Base-by-base conservation (phyloP, 1,140 invertebrate species). In the Drosophila lowei region DNA sequence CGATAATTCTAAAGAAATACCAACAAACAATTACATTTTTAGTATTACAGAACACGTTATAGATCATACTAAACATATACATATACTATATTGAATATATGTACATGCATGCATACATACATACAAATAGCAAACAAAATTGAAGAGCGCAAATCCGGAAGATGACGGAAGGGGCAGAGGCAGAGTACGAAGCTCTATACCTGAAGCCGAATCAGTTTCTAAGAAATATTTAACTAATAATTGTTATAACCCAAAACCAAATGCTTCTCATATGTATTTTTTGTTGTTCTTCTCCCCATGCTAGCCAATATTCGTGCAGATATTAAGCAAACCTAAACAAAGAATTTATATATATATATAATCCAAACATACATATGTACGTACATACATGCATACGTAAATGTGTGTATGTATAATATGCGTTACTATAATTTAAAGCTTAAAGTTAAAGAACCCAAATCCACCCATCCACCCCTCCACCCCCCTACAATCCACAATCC, bases 261-360 rank as follows among this genome's bases (percentile, higher is more conserved):
- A 70, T 30, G 64, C 64, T 67, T 67, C 65, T 68, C 62, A 49
- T 55, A 11, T 16, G 23, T 58, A 49, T 71, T 8, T 55, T 63
- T 21, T 34, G 44, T 59, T 34, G 44, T 58, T 75, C 55, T 61
- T 66, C 57, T 68, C 68, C 78, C 72, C 78, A 74, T 66, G 72
- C 64, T 85, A 85, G 80, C 77, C 81, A 86, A 79, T 64, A 77
- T 23, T 13, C 34, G 4, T 38, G 48, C 42, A 42, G 44, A 41
- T 49, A 59, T 46, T 66, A 49, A 54, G 65, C 74, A 46, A 48
- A 65, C 74, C 48, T 72, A 76, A 74, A 66, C 78, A 81, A 83
- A 78, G 78, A 83, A 81, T 83, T 81, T 81, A 81, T 83, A 75
- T 60, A 58, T 42, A 58, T 66, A 59, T 59, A 66, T 71, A 55